These are phyloP conservation scores for Protobothrops flavoviridis DNA, from an alignment of 2,113 vertebrate species.

Conservation along the genomic window DNA sequence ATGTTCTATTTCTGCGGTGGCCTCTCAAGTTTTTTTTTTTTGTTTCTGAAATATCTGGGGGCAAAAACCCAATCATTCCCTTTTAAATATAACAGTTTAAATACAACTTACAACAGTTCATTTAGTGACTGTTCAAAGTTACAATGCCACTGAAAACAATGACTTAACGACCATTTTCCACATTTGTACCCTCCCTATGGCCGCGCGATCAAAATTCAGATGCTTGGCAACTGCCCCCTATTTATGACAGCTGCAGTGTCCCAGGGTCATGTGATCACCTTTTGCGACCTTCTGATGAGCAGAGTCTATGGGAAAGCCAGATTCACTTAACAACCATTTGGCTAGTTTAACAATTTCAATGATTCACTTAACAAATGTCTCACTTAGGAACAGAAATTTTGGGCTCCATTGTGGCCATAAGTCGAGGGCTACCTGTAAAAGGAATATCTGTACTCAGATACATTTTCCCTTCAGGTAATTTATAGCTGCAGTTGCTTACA, in stretches of 20 bases:
- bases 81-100: not conserved
- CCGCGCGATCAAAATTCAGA: not conserved
- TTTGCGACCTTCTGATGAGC: not conserved
- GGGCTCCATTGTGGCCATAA: not conserved
- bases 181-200: not conserved
- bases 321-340: not conserved
- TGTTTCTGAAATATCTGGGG: constrained; percentile 26
- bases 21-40: not conserved
- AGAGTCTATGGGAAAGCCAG: not conserved
- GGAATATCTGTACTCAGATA: too few species aligned
- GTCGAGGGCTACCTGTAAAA: not conserved
- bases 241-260: not conserved
- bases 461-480: not conserved
- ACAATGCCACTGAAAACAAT: not conserved
- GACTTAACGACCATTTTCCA: not conserved
- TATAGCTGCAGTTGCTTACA: not conserved
- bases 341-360: not conserved
- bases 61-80: not conserved
- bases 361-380: not conserved
- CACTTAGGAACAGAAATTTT: not conserved
- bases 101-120: not conserved
- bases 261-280: not conserved
- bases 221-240: not conserved
- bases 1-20: not conserved
- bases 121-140: not conserved